phyloP scores from a whole-genome alignment of 2,113 vertebrate genomes.

The Herpetotheres cachinnans region DNA sequence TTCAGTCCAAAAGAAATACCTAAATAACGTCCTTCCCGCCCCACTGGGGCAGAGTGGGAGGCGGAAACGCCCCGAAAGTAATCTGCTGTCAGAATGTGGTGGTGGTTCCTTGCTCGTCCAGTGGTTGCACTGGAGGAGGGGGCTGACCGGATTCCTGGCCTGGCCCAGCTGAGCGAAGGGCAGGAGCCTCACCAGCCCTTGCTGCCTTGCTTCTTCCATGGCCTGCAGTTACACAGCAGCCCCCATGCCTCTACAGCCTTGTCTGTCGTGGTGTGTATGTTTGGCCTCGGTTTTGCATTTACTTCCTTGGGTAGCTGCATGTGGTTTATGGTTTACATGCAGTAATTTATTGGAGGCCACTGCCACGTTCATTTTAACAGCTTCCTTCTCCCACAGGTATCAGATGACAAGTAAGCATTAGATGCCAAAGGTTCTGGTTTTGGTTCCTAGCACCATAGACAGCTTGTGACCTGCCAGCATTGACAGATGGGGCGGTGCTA shows the following conservation, averaged over 20 bases:
- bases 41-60: background rate
- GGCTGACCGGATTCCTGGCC: rapidly evolving
- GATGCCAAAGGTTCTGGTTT: background rate
- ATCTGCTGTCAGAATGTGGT: background rate
- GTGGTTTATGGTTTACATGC: rapidly evolving
- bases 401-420: rapidly evolving
- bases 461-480: background rate
- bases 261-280: rapidly evolving
- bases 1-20: background rate
- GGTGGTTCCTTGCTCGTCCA: background rate
- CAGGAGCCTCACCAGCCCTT: background rate
- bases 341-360: background rate
- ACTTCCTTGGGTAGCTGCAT: background rate
- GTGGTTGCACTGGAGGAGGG: background rate
- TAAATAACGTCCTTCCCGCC: background rate
- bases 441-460: background rate
- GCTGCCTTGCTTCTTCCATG: background rate
- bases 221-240: background rate
- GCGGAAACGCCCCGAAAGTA: background rate
- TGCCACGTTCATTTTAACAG: background rate
- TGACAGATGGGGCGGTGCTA: background rate
- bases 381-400: background rate
- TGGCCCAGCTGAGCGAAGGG: background rate
- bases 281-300: background rate
- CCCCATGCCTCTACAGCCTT: background rate